phyloP scores from a whole-genome alignment of 2,113 vertebrate genomes.

The Mirza zaza region DNA sequence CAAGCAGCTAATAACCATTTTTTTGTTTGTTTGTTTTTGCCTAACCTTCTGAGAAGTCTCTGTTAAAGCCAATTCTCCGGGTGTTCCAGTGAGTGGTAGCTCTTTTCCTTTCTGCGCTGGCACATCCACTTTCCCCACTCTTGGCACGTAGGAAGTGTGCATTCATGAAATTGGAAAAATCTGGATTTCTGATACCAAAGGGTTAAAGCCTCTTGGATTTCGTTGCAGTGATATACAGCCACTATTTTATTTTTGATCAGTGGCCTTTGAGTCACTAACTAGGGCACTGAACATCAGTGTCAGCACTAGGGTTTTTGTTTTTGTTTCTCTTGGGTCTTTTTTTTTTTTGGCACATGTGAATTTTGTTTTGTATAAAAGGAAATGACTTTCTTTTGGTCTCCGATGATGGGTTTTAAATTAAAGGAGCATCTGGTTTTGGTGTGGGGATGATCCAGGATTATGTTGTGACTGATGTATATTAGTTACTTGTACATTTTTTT shows the following conservation, averaged over 20 bases:
- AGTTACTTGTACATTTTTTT: conserved; percentile 87
- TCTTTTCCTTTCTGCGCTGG: conserved; percentile 51
- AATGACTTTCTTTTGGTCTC: conserved; percentile 78
- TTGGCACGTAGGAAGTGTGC: not conserved
- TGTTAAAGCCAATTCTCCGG: conserved; percentile 39
- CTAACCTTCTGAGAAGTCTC: not conserved
- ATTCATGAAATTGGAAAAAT: not conserved
- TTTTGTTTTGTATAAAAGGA: conserved; percentile 82
- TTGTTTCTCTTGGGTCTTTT: conserved; percentile 76
- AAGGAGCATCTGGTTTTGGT: conserved; percentile 80
- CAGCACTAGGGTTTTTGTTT: conserved; percentile 79
- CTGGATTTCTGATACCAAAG: conserved; percentile 74
- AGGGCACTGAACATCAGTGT: conserved; percentile 66
- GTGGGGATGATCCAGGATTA: conserved; percentile 84
- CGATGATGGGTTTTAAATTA: conserved; percentile 84
- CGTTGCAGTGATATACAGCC: conserved; percentile 80
- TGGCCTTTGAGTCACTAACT: conserved; percentile 72
- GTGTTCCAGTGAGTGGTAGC: conserved; percentile 37
- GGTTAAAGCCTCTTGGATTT: conserved; percentile 72
- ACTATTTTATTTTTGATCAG: conserved; percentile 77
- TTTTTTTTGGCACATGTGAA: conserved; percentile 82
- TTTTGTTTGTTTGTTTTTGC: conserved; percentile 8
- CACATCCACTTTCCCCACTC: conserved; percentile 40
- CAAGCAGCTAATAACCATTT: not conserved
- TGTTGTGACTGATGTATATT: conserved; percentile 90